phyloP scores from a whole-genome alignment of 1,140 invertebrate genomes.

The Solenopsis fugax region DNA sequence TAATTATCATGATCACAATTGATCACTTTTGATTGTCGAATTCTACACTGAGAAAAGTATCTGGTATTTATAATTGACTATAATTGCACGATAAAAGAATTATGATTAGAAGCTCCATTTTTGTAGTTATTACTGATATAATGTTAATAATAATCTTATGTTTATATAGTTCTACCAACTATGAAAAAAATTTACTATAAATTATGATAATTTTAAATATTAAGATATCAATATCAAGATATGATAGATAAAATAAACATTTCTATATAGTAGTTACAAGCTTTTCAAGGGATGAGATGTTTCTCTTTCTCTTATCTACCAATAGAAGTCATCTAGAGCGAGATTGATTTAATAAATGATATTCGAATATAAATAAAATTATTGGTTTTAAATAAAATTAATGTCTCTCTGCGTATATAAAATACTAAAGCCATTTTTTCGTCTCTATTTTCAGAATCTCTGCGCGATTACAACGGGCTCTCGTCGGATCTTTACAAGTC shows the following conservation, averaged over 20 bases:
- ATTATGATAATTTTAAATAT: too few species aligned
- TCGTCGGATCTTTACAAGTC: slow-evolving; percentile 91
- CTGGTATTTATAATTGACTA: too few species aligned
- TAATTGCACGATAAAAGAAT: too few species aligned
- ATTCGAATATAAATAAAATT: not conserved
- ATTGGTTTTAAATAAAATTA: not conserved
- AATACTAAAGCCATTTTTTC: slow-evolving; percentile 6
- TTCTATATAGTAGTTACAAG: too few species aligned
- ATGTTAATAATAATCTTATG: too few species aligned
- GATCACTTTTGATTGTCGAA: not conserved
- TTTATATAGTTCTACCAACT: too few species aligned
- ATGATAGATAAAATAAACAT: too few species aligned
- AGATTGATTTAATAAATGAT: not conserved
- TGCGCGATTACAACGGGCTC: slow-evolving; percentile 90
- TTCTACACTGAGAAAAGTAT: too few species aligned
- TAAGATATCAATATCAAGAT: too few species aligned
- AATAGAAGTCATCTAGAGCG: not conserved
- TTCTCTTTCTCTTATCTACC: not conserved
- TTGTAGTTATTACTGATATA: too few species aligned
- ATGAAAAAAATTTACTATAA: too few species aligned
- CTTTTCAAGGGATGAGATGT: not conserved
- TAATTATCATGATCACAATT: not conserved
- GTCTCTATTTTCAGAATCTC: slow-evolving; percentile 88
- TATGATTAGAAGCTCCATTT: too few species aligned
- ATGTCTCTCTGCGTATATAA: not conserved